A percentile compares a stretch with the other conserved stretches of the same genome.
Evolutionary conservation across 1,140 invertebrate species (phyloP).

Genomic region (Eubasilissa regina): DNA sequence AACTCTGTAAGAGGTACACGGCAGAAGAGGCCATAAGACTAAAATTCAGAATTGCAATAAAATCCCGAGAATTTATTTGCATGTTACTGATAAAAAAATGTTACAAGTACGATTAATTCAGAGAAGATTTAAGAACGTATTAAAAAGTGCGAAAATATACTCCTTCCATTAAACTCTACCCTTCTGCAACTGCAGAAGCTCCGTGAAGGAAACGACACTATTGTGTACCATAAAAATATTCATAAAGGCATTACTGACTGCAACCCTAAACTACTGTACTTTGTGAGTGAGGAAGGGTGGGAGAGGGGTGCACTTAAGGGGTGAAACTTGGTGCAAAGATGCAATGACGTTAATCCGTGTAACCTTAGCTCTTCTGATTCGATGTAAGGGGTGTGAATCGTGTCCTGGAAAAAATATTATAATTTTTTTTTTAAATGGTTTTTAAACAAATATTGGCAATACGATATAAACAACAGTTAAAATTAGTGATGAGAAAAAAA

Average conservation of each 20-base stretch:
- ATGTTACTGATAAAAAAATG: too few species aligned
- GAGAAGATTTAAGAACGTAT: not conserved
- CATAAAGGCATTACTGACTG: slow-evolving; percentile 58
- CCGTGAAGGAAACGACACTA: slow-evolving; percentile 51
- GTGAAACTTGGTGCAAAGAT: slow-evolving; percentile 3
- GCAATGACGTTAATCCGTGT: slow-evolving; percentile 12
- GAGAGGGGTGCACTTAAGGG: not conserved
- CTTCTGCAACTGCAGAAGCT: slow-evolving; percentile 8
- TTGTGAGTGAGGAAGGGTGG: too few species aligned
- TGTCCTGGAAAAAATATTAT: not conserved
- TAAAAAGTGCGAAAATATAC: slow-evolving; percentile 9
- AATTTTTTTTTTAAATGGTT: too few species aligned
- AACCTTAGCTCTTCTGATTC: slow-evolving; percentile 1
- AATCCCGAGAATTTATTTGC: too few species aligned
- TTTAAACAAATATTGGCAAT: too few species aligned
- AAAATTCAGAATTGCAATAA: too few species aligned
- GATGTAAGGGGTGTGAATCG: not conserved
- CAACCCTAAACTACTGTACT: slow-evolving; percentile 40
- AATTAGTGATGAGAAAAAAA: too few species aligned
- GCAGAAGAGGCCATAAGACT: too few species aligned
- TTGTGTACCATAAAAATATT: slow-evolving; percentile 61
- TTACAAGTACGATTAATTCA: too few species aligned
- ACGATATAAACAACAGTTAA: too few species aligned
- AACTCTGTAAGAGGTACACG: too few species aligned
- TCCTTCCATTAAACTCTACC: not conserved